phyloP scores from a whole-genome alignment of 2,113 vertebrate genomes.

The Columba janthina region DNA sequence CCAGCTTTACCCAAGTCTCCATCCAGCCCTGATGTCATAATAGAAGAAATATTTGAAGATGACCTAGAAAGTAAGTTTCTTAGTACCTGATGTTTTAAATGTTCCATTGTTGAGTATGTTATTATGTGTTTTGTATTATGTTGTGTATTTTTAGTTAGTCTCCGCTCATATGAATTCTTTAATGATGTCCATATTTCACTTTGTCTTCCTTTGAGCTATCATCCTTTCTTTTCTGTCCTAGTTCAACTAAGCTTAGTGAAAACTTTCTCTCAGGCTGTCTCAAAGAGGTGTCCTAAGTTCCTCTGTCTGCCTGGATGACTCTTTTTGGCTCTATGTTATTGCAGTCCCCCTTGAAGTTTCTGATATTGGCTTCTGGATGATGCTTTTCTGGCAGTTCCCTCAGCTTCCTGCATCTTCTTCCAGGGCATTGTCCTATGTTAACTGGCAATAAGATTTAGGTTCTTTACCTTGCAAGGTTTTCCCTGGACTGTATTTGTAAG shows the following conservation, averaged over 20 bases:
- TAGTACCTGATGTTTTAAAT: neutral
- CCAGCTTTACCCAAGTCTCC: neutral
- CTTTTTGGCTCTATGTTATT: neutral
- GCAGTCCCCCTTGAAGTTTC: neutral
- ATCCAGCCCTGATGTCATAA: conserved; percentile 76
- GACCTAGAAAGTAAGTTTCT: conserved; percentile 65
- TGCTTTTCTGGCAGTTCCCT: neutral
- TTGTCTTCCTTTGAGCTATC: neutral
- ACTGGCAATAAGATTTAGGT: neutral
- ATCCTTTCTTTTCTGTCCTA: neutral
- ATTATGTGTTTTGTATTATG: neutral
- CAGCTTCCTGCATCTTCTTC: neutral
- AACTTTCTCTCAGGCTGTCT: neutral
- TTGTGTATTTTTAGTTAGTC: neutral
- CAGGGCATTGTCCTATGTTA: neutral
- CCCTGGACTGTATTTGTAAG: neutral
- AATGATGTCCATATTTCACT: neutral
- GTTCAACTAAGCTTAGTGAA: neutral
- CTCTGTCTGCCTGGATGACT: neutral
- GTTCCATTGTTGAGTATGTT: neutral
- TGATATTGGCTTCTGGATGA: neutral
- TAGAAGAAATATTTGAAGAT: conserved; percentile 84
- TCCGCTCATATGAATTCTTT: rapidly evolving
- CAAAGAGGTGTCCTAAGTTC: neutral
- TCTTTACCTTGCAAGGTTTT: neutral